Evolutionary conservation across 2,888 invertebrate genomes (phyloP), one percentile per base, ranked within the genome.

Genomic region (Lomographa bimaculata): DNA sequence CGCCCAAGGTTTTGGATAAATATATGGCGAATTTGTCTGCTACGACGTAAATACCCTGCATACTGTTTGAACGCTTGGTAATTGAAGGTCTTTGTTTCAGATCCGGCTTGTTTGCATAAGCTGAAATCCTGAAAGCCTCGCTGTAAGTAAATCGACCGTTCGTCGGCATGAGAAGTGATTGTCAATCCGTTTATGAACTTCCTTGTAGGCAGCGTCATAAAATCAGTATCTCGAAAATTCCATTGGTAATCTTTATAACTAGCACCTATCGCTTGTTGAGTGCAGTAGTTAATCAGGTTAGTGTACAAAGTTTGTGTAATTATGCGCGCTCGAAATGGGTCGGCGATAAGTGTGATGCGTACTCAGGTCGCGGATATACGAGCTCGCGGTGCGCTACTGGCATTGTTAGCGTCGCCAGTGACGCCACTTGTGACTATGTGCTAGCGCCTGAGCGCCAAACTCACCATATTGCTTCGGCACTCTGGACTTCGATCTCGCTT

Each of bases 251-350:
- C 29, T 36, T 27, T 40, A 32, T 30, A 29, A 29, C 7, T 26
- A 26, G 24, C 7, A 26, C 12, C 29, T 33, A 44, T 34, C 41
- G 46, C 40, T 32, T 27, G 17, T 35, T 37, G 41, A 46, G 47
- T 54, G 58, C 51, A 40, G 32, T 24, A 52, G 52, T 57, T 34
- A 60, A 64, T 65, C 54, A 53, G 53, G 52, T 55, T 50, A 50
- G 50, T 46, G 57, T 50, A 53, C 54, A 50, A 48, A 51, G 51
- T 57, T 52, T 55, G 50, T 61, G 58, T 72, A 70, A 70, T 72
- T 71, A 71, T 71, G 65, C 64, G 61, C 57, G 46, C 52, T 50
- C 57, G 47, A 75, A 71, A 69, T 72, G 62, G 73, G 72, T 75
- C 71, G 48, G 35, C 56, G 71, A 72, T 75, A 72, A 71, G 64